These are phyloP conservation scores for Diachrysia chrysitis DNA, from an alignment of 2,888 invertebrate genomes.

Conservation along the genomic window DNA sequence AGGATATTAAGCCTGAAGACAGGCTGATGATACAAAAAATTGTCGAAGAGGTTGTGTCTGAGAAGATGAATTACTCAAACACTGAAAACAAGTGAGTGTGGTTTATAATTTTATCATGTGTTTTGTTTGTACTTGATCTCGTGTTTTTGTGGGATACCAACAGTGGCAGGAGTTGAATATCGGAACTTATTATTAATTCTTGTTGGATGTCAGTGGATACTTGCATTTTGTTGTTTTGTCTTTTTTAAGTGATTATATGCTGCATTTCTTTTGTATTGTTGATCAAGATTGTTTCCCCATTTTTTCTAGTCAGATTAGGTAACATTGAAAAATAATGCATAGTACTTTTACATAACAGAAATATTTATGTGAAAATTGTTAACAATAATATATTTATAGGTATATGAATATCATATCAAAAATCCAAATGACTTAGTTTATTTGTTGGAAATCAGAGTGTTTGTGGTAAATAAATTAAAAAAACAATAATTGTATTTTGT, in stretches of 20 bases:
- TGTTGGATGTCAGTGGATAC: conserved; percentile 25
- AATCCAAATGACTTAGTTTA: not conserved
- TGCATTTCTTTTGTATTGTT: conserved; percentile 41
- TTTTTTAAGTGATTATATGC: conserved; percentile 31
- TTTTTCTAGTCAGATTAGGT: conserved; percentile 46
- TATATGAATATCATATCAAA: not conserved
- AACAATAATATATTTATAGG: not conserved
- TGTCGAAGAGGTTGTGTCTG: conserved; percentile 84
- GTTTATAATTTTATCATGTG: conserved; percentile 22
- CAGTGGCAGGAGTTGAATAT: conserved; percentile 43
- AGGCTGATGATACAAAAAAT: conserved; percentile 84
- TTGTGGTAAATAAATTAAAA: not conserved
- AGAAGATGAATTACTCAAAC: conserved; percentile 80
- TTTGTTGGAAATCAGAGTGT: conserved; percentile 2
- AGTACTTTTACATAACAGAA: not conserved
- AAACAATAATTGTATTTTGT: not conserved
- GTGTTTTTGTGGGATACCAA: conserved; percentile 25
- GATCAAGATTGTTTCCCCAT: conserved; percentile 23
- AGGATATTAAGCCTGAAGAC: conserved; percentile 83
- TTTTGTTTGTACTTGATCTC: conserved; percentile 54
- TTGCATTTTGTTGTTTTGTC: conserved; percentile 47
- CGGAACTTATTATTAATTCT: conserved; percentile 7
- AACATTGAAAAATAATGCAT: not conserved
- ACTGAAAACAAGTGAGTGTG: conserved; percentile 61
- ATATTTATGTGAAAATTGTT: not conserved